Evolutionary conservation across 2,888 invertebrate species (phyloP).

Genomic region (Myathropa florea): DNA sequence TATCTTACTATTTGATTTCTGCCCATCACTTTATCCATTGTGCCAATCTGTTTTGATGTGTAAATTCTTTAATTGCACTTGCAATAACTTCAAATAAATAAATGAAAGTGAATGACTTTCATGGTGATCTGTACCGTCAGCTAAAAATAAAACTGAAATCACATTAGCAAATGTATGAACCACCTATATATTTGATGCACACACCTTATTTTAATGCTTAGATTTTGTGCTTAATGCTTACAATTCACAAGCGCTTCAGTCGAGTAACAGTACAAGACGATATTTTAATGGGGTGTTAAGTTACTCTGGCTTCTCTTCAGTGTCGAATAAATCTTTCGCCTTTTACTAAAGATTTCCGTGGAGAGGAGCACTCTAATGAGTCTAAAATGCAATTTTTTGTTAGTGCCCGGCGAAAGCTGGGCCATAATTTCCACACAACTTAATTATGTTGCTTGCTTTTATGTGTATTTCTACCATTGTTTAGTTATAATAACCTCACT

Average conservation of each 20-base stretch:
- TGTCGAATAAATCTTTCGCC: constrained; percentile 70
- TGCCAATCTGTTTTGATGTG: no score
- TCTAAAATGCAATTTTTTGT: constrained; percentile 58
- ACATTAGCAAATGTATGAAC: not conserved
- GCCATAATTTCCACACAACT: constrained; percentile 9
- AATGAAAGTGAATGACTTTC: no score
- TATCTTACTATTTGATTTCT: no score
- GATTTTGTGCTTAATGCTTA: not conserved
- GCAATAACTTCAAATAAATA: no score
- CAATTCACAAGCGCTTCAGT: constrained; percentile 24
- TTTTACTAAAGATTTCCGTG: constrained; percentile 70
- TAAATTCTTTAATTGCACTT: no score
- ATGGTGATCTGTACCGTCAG: no score
- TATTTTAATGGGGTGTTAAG: not conserved
- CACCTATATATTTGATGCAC: not conserved
- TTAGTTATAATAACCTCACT: no score
- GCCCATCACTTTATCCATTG: no score
- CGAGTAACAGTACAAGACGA: not conserved
- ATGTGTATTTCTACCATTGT: no score
- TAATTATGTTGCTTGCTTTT: no score
- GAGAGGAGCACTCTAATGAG: constrained; percentile 69
- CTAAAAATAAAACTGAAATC: no score
- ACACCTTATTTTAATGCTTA: not conserved
- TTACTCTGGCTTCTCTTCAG: constrained; percentile 68
- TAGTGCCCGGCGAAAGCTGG: constrained; percentile 52